A percentile compares a stretch with the other conserved stretches of the same genome.
phyloP scores from a whole-genome alignment of 1,140 invertebrate species.

The Orchesella cincta region DNA sequence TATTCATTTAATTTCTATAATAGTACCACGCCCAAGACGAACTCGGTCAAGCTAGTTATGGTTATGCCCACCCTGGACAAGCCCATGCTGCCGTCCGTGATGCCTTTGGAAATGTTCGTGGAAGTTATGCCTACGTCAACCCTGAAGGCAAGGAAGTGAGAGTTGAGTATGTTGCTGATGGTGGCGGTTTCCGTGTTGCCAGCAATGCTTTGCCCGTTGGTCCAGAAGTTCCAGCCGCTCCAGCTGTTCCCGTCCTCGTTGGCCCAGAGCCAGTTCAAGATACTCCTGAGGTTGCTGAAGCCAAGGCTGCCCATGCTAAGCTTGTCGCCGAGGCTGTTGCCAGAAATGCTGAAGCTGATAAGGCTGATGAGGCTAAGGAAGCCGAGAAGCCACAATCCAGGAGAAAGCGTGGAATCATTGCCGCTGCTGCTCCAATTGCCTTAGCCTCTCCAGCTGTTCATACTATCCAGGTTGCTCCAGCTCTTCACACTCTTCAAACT shows the following conservation, averaged over 20 bases:
- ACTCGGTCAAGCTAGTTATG: slow-evolving; percentile 46
- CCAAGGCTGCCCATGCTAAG: slow-evolving; percentile 16
- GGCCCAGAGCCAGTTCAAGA: slow-evolving; percentile 1
- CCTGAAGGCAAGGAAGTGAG: slow-evolving; percentile 19
- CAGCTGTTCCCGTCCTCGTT: slow-evolving; percentile 4
- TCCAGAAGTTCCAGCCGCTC: slow-evolving; percentile 25
- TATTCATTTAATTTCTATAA: no score
- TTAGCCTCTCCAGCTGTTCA: background rate
- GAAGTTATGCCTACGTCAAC: slow-evolving; percentile 53
- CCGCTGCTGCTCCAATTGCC: background rate
- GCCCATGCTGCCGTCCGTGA: slow-evolving; percentile 50
- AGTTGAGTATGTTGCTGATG: background rate
- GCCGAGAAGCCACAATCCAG: slow-evolving; percentile 23
- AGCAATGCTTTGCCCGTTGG: slow-evolving; percentile 1
- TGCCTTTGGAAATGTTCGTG: slow-evolving; percentile 54
- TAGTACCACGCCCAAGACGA: slow-evolving; percentile 53
- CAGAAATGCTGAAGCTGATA: slow-evolving; percentile 28
- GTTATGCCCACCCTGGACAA: slow-evolving; percentile 51
- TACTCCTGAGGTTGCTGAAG: background rate
- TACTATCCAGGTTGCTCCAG: background rate
- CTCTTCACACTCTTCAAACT: background rate
- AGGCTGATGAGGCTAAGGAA: slow-evolving; percentile 14
- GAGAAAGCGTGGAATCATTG: slow-evolving; percentile 29
- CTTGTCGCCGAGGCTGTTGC: background rate
- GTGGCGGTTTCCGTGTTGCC: background rate